These are phyloP conservation scores for Dromas ardeola DNA, from an alignment of 2,113 vertebrate genomes.

Conservation along the genomic window DNA sequence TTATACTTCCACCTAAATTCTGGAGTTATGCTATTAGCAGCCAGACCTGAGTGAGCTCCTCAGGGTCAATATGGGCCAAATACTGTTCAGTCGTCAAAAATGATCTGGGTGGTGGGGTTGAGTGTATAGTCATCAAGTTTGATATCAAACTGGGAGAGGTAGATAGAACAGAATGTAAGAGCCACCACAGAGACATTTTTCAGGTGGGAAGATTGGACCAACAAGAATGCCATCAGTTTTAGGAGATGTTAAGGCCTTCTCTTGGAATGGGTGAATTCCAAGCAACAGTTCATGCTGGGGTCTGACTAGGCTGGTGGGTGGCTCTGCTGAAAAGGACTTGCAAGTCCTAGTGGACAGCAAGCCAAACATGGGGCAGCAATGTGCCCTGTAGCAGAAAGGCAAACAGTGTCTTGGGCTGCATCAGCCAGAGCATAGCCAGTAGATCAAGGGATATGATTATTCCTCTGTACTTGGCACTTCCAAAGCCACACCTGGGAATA, in stretches of 20 bases:
- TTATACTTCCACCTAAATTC: neutral
- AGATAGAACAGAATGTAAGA: neutral
- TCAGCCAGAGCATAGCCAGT: neutral
- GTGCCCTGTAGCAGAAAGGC: neutral
- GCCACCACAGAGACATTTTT: rapidly evolving
- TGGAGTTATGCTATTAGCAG: neutral
- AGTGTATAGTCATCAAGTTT: neutral
- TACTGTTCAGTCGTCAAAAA: neutral
- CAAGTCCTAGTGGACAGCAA: neutral
- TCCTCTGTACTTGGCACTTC: neutral
- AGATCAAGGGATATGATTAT: neutral
- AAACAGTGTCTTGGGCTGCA: neutral
- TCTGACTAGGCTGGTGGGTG: neutral
- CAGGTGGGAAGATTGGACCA: neutral
- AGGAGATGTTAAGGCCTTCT: neutral
- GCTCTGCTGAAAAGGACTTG: neutral
- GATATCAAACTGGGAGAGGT: neutral
- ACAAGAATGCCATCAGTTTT: neutral
- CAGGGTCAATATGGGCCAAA: neutral
- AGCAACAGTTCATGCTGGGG: neutral
- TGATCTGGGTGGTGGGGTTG: neutral
- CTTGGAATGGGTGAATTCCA: neutral
- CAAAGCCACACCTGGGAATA: neutral
- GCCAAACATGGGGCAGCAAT: neutral
- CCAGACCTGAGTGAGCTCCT: neutral